Base-by-base conservation (phyloP, 2,888 invertebrate species). In the Plebejus melissa region DNA sequence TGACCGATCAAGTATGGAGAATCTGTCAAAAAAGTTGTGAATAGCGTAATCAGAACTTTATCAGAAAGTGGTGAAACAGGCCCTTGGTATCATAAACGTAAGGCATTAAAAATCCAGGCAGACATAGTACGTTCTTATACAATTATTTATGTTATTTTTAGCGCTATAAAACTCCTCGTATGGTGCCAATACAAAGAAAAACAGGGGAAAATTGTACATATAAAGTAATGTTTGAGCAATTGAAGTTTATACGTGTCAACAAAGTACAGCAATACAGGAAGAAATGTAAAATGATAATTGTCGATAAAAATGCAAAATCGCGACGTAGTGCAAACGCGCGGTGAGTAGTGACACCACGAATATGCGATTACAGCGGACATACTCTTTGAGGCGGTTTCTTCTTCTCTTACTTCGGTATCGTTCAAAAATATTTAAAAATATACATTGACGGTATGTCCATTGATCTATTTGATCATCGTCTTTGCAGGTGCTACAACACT, bases 271-370 rank as follows among this genome's bases (percentile, higher is more conserved):
- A 79, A 82, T 84, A 83, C 83, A 87, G 88, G 88, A 88, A 89
- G 89, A 86, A 83, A 88, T 85, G 87, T 84, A 82, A 86, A 88
- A 89, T 86, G 83, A 85, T 87, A 87, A 88, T 85, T 86, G 87
- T 86, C 88, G 85, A 88, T 87, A 87, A 89, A 88, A 84, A 80
- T 79, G 79, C 80, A 81, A 78, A 80, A 80, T 82, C 79, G 82
- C 79, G 81, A 78, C 80, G 80, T 81, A 78, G 81, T 69, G 75
- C 75, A 76, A 79, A 75, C 78, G 77, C 77, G 76, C 70, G 65
- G 77, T 60, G 57, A 74, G 50, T 77, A 77, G 69, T 74, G 9
- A 4, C 22, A 58, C 77, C 54, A 74, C 28, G 58, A 0, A 28
- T 41, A 65, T n/a, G 2, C 7, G 11, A 1, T 1, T 32, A 41